Percentiles rank a stretch among this genome's conserved stretches.
Evolutionary conservation across 1,140 invertebrate species (phyloP).

Genomic region (Atta colombica): DNA sequence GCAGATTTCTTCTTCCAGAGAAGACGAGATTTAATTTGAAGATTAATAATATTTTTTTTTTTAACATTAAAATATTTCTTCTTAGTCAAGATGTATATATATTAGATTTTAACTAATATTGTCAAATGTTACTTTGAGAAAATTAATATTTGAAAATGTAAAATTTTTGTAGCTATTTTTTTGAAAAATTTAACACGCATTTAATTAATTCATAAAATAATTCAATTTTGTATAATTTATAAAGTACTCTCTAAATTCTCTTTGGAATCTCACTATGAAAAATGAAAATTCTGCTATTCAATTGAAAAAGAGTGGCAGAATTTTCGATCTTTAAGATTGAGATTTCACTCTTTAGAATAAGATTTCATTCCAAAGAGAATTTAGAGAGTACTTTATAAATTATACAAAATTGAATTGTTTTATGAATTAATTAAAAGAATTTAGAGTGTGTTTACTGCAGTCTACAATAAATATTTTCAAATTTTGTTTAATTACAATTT

Average conservation of each 20-base stretch:
- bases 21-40: not conserved
- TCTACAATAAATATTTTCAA: not conserved
- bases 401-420: no score
- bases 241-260: no score
- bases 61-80: not conserved
- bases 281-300: no score
- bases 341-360: no score
- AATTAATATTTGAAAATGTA: not conserved
- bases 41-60: not conserved
- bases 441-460: no score
- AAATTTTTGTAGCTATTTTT: not conserved
- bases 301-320: no score
- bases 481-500: not conserved
- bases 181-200: not conserved
- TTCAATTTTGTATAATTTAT: no score
- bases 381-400: no score
- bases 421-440: no score
- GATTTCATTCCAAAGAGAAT: no score
- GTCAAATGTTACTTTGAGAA: not conserved
- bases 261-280: no score
- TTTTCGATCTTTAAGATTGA: no score
- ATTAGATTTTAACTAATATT: not conserved
- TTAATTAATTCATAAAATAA: slow-evolving; percentile 2
- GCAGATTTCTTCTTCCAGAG: not conserved
- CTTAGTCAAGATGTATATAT: not conserved